Base-by-base conservation (phyloP, 2,888 invertebrate species). In the Merodon equestris region DNA sequence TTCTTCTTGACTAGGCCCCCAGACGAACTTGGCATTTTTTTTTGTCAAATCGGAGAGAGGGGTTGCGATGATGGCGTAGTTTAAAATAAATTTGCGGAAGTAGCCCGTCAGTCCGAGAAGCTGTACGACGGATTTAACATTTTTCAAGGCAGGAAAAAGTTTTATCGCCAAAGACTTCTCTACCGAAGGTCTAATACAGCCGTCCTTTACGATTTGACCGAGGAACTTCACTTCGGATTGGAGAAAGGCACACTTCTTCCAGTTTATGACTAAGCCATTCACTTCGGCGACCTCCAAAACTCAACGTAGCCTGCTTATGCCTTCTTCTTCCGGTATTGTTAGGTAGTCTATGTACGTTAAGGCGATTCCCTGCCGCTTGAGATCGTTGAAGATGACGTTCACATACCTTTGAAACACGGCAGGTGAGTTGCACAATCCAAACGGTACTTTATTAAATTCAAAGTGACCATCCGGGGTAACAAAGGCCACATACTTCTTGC, bases 381-480 rank as follows among this genome's bases (percentile, higher is more conserved):
- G 56, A 19, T 56, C 12, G 14, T 63, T 19, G 34, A 71, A 60
- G 36, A 72, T 42, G 4, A 34, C 50, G 13, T 67, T 58, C 1
- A 81, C 58, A 15, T 57, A 67, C 38, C 86, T 56, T 17, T 83
- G 86, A 57, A 88, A 87, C 17, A 84, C 82, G 3, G 84, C 79
- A 10, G 88, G 87, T 9, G 83, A 84, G 34, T 85, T 87, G 44
- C 85, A 86, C 9, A 88, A 57, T 2, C 88, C 89, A 83, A 89
- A 89, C 0, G 88, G 87, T 44, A 84, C 84, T 75, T 82, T 84
- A 10, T 84, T 42, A 76, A 88, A 89, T 75, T 89, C 87, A 82
- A 81, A 88, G 36, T 86, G 87, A 1, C 87, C 87, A 66, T 83
- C 82, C 9, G 83, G 86, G 9, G 85, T 87, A 0, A 89, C 86